Conservation (phyloP, 2,888 invertebrate species). For the Achlya flavicornis region DNA sequence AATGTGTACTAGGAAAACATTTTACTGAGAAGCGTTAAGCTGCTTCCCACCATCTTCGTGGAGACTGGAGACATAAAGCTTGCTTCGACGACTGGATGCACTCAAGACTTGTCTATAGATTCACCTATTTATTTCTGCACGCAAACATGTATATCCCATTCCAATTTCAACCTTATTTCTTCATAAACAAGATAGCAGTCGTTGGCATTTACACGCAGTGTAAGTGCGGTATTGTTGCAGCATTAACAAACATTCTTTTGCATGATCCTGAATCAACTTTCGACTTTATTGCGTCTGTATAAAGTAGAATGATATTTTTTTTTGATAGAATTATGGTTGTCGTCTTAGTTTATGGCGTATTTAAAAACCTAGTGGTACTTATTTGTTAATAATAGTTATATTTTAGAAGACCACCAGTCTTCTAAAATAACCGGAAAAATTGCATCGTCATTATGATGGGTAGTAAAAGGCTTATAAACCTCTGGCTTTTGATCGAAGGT, state of each 20-base stretch:
- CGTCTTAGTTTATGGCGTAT: slow-evolving; percentile 64
- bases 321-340: slow-evolving; percentile 31
- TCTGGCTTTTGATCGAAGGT: slow-evolving; percentile 20
- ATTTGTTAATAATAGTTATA: slow-evolving; percentile 37
- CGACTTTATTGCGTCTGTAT: slow-evolving; percentile 27
- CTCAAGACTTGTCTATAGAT: slow-evolving; percentile 59
- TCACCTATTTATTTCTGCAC: slow-evolving; percentile 35
- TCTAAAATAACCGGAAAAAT: too few species aligned
- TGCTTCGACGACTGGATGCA: slow-evolving; percentile 66
- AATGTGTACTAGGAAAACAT: slow-evolving; percentile 63
- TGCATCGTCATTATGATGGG: slow-evolving; percentile 43
- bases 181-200: slow-evolving; percentile 24
- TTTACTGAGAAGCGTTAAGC: slow-evolving; percentile 74
- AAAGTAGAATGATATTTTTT: slow-evolving; percentile 21
- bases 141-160: slow-evolving; percentile 20
- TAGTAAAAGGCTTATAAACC: slow-evolving; percentile 18
- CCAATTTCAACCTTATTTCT: slow-evolving; percentile 44
- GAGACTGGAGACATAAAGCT: slow-evolving; percentile 73
- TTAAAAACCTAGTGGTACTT: slow-evolving; percentile 57
- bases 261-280: slow-evolving; percentile 34
- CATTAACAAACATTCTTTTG: slow-evolving; percentile 37
- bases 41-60: slow-evolving; percentile 65
- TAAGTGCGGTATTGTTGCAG: slow-evolving; percentile 33
- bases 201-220: slow-evolving; percentile 17
- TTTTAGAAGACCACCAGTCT: slow-evolving; percentile 32